Evolutionary conservation across 2,113 vertebrate species (phyloP).

Genomic region (Lampris megalopsis): DNA sequence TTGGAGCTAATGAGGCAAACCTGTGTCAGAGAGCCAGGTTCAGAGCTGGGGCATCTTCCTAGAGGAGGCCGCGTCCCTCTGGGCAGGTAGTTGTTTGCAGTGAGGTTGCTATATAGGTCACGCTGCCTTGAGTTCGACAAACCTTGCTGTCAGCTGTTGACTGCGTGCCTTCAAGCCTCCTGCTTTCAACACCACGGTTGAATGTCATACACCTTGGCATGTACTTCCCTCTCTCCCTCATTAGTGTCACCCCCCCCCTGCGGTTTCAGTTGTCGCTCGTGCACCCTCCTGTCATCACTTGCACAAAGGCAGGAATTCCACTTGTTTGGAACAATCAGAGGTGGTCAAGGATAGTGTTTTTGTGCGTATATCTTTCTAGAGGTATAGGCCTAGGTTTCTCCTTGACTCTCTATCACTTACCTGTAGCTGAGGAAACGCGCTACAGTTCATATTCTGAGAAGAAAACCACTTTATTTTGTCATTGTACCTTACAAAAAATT

Average conservation of each 20-base stretch:
- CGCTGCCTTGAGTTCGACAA: conserved; percentile 30
- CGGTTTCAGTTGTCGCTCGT: conserved; percentile 21
- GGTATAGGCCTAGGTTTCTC: not conserved
- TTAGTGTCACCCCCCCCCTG: conserved; percentile 39
- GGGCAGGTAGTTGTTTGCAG: conserved; percentile 52
- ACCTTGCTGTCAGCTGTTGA: conserved; percentile 19
- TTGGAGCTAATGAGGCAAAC: conserved; percentile 45
- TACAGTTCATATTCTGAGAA: conserved; percentile 2
- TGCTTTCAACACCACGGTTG: conserved; percentile 48
- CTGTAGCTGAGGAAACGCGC: conserved; percentile 19
- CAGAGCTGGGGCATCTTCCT: conserved; percentile 21
- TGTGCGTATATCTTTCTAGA: conserved; percentile 11
- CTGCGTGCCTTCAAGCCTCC: conserved; percentile 20
- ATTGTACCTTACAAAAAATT: no score
- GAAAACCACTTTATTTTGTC: no score
- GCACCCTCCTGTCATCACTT: conserved; percentile 24
- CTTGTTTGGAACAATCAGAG: conserved; percentile 32
- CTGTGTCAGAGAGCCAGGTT: conserved; percentile 21
- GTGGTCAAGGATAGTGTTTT: not conserved
- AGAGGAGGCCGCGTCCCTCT: conserved; percentile 57
- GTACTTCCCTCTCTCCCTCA: conserved; percentile 31
- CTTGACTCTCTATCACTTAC: not conserved
- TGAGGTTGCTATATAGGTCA: conserved; percentile 60
- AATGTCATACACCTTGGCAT: conserved; percentile 10
- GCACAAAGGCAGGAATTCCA: conserved; percentile 8